Evolutionary conservation across 1,140 invertebrate species (phyloP).

Genomic region (Lasioglossum baleicum): DNA sequence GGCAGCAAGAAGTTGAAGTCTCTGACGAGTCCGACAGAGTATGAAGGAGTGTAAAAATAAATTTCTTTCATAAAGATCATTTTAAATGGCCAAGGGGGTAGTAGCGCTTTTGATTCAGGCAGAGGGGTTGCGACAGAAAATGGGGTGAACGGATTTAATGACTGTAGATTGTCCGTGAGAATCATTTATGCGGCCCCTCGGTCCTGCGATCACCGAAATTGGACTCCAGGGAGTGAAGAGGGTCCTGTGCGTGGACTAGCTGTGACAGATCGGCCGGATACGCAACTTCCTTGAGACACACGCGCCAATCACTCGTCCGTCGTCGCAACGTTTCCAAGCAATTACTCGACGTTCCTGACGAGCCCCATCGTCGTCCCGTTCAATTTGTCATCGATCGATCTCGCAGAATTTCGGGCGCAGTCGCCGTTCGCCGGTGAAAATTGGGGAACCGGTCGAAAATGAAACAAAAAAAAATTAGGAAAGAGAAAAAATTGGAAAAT

Average conservation of each 20-base stretch:
- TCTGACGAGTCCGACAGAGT: too few relatives aligned
- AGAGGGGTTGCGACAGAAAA: too few relatives aligned
- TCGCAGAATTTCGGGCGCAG: neutral
- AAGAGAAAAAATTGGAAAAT: neutral
- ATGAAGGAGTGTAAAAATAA: too few relatives aligned
- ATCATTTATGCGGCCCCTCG: too few relatives aligned
- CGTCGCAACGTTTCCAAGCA: slow-evolving; percentile 30
- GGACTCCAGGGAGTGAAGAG: neutral
- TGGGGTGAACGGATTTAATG: too few relatives aligned
- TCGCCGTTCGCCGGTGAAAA: neutral
- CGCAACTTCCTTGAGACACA: slow-evolving; percentile 17
- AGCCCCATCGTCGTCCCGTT: slow-evolving; percentile 20
- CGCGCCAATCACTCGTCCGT: slow-evolving; percentile 34
- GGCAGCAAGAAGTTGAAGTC: too few relatives aligned
- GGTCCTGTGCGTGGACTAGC: neutral
- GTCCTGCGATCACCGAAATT: neutral
- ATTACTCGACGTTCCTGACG: slow-evolving; percentile 28
- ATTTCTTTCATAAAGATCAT: too few relatives aligned
- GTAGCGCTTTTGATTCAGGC: too few relatives aligned
- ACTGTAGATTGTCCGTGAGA: too few relatives aligned
- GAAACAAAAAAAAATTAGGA: too few relatives aligned
- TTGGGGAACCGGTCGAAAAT: neutral
- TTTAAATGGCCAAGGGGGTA: too few relatives aligned
- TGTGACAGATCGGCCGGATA: slow-evolving; percentile 7
- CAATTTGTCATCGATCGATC: slow-evolving; percentile 36